phyloP scores from a whole-genome alignment of 2,797 vertebrate species.

The Menidia menidia region DNA sequence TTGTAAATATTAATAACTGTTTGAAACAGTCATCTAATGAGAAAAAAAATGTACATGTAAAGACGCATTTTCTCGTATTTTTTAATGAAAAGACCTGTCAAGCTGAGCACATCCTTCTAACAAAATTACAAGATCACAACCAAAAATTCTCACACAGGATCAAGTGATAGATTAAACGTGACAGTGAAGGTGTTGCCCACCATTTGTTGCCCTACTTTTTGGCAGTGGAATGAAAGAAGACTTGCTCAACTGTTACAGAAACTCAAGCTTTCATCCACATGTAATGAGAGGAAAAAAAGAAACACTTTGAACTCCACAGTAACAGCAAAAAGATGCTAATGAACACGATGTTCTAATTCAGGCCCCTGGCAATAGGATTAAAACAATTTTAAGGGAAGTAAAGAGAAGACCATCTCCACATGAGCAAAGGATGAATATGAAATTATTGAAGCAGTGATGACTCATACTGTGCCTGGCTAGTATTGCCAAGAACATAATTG shows the following conservation, averaged over 20 bases:
- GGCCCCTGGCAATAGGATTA: slow-evolving; percentile 73
- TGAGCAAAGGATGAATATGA: slow-evolving; percentile 48
- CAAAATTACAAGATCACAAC: slow-evolving; percentile 61
- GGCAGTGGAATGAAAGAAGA: slow-evolving; percentile 64
- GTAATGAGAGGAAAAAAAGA: slow-evolving; percentile 52
- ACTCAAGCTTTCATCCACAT: slow-evolving; percentile 64
- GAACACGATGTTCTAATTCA: slow-evolving; percentile 73
- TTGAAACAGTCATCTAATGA: neutral
- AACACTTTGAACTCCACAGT: slow-evolving; percentile 71
- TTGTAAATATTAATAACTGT: neutral
- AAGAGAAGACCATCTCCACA: slow-evolving; percentile 52
- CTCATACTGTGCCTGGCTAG: slow-evolving; percentile 32
- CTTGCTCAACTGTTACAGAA: slow-evolving; percentile 60
- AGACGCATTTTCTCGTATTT: no score
- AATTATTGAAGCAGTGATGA: slow-evolving; percentile 43
- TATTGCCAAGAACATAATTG: slow-evolving; percentile 19
- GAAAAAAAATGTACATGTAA: neutral
- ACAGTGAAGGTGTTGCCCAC: slow-evolving; percentile 61
- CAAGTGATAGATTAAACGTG: slow-evolving; percentile 63
- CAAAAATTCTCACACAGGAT: slow-evolving; percentile 43
- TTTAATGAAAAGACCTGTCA: slow-evolving; percentile 30
- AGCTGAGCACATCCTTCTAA: slow-evolving; percentile 33
- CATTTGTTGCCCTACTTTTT: slow-evolving; percentile 74
- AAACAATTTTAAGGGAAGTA: slow-evolving; percentile 66
- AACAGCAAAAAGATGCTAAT: slow-evolving; percentile 79